A percentile compares a stretch with the other conserved stretches of the same genome.
phyloP scores from a whole-genome alignment of 2,888 invertebrate genomes.

The Noctua janthe region DNA sequence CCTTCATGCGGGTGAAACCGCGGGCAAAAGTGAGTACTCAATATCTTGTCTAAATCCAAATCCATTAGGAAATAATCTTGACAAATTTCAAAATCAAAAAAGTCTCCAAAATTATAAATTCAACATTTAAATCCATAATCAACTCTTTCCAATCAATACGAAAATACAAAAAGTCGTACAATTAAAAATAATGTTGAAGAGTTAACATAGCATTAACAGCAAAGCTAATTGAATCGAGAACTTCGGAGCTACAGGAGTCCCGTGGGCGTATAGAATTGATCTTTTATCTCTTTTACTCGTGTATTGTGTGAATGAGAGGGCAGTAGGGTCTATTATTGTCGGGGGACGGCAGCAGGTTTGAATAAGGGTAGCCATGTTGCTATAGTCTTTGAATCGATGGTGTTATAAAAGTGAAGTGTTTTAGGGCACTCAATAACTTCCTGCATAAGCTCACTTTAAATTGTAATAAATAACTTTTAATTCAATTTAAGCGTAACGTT shows the following conservation, averaged over 20 bases:
- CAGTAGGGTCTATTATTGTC: constrained; percentile 69
- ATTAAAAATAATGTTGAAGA: constrained; percentile 53
- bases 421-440: neutral
- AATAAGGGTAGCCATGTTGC: constrained; percentile 58
- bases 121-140: neutral
- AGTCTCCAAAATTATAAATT: neutral
- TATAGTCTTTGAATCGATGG: constrained; percentile 30
- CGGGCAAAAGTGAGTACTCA: neutral
- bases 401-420: constrained; percentile 38
- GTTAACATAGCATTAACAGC: constrained; percentile 69
- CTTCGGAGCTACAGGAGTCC: constrained; percentile 79
- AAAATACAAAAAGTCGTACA: constrained; percentile 29
- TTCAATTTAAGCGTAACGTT: neutral
- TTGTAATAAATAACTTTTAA: neutral
- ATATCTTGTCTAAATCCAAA: neutral
- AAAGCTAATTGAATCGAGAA: constrained; percentile 85
- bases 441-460: neutral
- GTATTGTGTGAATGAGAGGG: constrained; percentile 67
- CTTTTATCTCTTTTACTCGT: constrained; percentile 68
- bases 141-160: constrained; percentile 44
- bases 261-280: constrained; percentile 78
- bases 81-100: neutral
- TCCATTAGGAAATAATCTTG: neutral
- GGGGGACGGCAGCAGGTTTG: constrained; percentile 73
- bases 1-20: neutral